A percentile compares a stretch with the other conserved stretches of the same genome.
Evolutionary conservation across 1,140 invertebrate species (phyloP).

Genomic region (Drosophila setifemur): DNA sequence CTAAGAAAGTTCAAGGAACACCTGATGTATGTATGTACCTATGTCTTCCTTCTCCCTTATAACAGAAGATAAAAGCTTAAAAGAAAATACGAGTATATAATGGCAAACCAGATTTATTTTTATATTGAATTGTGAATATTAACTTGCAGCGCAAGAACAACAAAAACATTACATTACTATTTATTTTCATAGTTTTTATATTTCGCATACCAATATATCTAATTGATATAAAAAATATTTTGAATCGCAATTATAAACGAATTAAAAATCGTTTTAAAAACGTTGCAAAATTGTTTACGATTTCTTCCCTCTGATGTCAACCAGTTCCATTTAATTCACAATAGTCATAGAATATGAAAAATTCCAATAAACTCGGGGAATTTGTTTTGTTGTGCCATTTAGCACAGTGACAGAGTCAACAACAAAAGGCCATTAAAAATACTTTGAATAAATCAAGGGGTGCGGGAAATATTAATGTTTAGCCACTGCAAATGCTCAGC

Average conservation of each 20-base stretch:
- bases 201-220: no score
- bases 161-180: no score
- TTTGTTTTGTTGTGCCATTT: slow-evolving; percentile 60
- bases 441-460: slow-evolving; percentile 71
- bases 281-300: not conserved
- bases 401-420: slow-evolving; percentile 61
- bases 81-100: no score
- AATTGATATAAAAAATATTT: no score
- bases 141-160: no score
- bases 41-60: no score
- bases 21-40: not conserved
- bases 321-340: slow-evolving; percentile 34
- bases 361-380: slow-evolving; percentile 39
- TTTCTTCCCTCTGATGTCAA: slow-evolving; percentile 13
- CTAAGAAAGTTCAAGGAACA: slow-evolving; percentile 35
- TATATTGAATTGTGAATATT: no score
- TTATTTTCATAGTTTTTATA: no score
- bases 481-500: slow-evolving; percentile 40
- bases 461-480: slow-evolving; percentile 21
- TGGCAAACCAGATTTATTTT: no score
- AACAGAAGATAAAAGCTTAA: no score
- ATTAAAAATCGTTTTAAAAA: not conserved
- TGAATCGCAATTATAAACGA: not conserved
- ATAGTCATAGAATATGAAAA: slow-evolving; percentile 15
- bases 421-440: slow-evolving; percentile 74